A percentile compares a stretch with the other conserved stretches of the same genome.
phyloP scores from a whole-genome alignment of 2,888 invertebrate species.

The Ryuthela nishihirai region DNA sequence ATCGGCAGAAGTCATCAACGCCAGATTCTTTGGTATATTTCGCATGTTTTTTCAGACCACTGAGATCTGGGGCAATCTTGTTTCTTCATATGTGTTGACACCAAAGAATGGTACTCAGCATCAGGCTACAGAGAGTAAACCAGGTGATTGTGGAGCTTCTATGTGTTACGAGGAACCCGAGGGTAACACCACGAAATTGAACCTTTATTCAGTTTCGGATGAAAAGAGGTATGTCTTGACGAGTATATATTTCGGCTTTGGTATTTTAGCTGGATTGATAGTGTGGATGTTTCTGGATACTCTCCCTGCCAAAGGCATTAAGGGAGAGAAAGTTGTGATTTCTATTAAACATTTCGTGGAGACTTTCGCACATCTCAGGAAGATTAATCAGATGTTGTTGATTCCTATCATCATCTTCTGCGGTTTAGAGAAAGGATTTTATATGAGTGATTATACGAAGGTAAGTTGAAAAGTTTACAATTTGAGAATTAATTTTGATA shows the following conservation, averaged over 20 bases:
- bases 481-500: no score
- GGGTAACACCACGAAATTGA: slow-evolving; percentile 11
- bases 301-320: slow-evolving; percentile 19
- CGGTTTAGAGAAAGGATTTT: slow-evolving; percentile 96
- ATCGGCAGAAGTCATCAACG: slow-evolving; percentile 20
- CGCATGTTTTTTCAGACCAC: slow-evolving; percentile 31
- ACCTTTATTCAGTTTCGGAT: slow-evolving; percentile 17
- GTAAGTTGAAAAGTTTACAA: slow-evolving; percentile 50
- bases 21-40: slow-evolving; percentile 35
- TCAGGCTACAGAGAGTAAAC: no score
- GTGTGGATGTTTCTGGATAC: slow-evolving; percentile 33
- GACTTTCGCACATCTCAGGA: slow-evolving; percentile 83
- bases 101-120: no score
- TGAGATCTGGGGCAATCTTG: slow-evolving; percentile 36
- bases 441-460: slow-evolving; percentile 66
- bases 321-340: background rate
- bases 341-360: slow-evolving; percentile 63
- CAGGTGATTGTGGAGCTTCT: no score
- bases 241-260: slow-evolving; percentile 82
- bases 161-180: slow-evolving; percentile 23
- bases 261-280: slow-evolving; percentile 62
- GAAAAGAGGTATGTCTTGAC: slow-evolving; percentile 83
- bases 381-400: slow-evolving; percentile 85
- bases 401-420: slow-evolving; percentile 95
- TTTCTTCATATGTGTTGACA: slow-evolving; percentile 30